Percentiles rank a stretch among this genome's conserved stretches.
These are phyloP conservation scores for Chymomyza fuscimana DNA, from an alignment of 2,888 invertebrate species.

Conservation along the genomic window DNA sequence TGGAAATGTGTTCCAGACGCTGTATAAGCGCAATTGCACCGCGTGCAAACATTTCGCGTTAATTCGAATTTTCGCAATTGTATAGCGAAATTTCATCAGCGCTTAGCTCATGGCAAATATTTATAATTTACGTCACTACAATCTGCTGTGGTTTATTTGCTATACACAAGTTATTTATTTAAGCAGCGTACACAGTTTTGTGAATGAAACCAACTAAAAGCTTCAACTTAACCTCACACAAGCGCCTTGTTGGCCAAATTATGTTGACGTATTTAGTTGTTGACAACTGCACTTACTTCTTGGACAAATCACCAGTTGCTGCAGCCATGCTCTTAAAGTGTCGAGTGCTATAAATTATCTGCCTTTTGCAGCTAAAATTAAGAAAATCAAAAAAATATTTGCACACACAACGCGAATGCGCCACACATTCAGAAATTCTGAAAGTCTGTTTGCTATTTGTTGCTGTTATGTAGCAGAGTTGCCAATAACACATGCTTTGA, in stretches of 20 bases:
- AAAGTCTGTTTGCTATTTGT: neutral
- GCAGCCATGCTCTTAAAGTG: slow-evolving; percentile 60
- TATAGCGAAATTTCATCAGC: slow-evolving; percentile 17
- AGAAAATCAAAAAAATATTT: slow-evolving; percentile 15
- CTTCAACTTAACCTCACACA: slow-evolving; percentile 50
- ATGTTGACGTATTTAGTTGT: slow-evolving; percentile 16
- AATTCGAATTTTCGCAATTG: slow-evolving; percentile 17
- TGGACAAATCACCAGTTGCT: slow-evolving; percentile 75
- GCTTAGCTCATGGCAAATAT: neutral
- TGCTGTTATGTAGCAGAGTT: neutral
- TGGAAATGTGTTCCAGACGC: neutral
- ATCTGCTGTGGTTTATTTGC: neutral
- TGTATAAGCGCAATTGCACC: neutral
- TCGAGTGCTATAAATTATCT: slow-evolving; percentile 21
- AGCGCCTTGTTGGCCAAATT: slow-evolving; percentile 19
- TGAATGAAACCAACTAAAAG: slow-evolving; percentile 22
- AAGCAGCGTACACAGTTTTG: slow-evolving; percentile 1
- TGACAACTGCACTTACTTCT: slow-evolving; percentile 73
- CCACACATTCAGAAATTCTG: slow-evolving; percentile 31
- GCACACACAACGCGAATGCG: slow-evolving; percentile 36
- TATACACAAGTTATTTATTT: slow-evolving; percentile 1
- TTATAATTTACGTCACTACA: neutral
- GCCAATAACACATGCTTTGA: neutral
- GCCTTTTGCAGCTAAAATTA: neutral
- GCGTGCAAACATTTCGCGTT: slow-evolving; percentile 4